phyloP scores from a whole-genome alignment of 1,140 invertebrate species.

The Bombyx mori region ASM3026992v2 NC_085125.1:1077001-1077500 shows the following conservation, averaged over 20 bases:
- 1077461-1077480: constrained; percentile 31
- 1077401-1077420: constrained; percentile 2
- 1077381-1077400: constrained; percentile 5
- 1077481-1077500: constrained; percentile 21
- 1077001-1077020: not conserved
- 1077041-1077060: constrained; percentile 2
- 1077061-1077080: not conserved
- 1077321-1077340: constrained; percentile 11
- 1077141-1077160: constrained; percentile 51
- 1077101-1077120: not conserved
- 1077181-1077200: constrained; percentile 34
- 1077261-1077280: constrained; percentile 31
- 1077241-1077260: constrained; percentile 31
- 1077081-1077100: constrained; percentile 1
- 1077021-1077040: not conserved
- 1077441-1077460: constrained; percentile 21
- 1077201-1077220: constrained; percentile 36
- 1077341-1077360: constrained; percentile 5
- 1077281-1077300: constrained; percentile 23
- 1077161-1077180: constrained; percentile 31
- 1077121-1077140: not conserved
- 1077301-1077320: constrained; percentile 33
- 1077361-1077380: constrained; percentile 15
- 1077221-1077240: constrained; percentile 4
- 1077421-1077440: constrained; percentile 3